Evolutionary conservation across 1,140 invertebrate species (phyloP).

Genomic region (Chrysopa pallens): DNA sequence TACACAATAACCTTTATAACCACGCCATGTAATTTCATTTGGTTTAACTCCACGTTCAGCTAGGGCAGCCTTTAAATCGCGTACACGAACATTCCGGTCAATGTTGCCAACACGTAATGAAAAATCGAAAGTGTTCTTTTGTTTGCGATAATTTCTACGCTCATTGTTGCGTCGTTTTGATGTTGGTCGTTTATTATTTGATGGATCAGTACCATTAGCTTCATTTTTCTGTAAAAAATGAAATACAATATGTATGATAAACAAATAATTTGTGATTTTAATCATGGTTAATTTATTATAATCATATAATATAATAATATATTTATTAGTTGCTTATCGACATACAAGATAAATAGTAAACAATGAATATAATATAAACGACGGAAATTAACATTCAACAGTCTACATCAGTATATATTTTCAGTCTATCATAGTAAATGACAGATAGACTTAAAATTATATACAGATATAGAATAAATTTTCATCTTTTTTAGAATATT

Average conservation of each 20-base stretch:
- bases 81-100: slow-evolving; percentile 33
- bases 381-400: no score
- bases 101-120: slow-evolving; percentile 42
- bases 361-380: no score
- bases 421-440: no score
- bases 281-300: no score
- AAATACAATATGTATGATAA: background rate
- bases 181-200: background rate
- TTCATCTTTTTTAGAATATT: no score
- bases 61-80: slow-evolving; percentile 44
- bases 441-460: no score
- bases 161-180: slow-evolving; percentile 1
- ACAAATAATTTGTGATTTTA: no score
- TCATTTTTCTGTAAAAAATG: background rate
- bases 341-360: no score
- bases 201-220: background rate
- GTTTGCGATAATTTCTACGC: slow-evolving; percentile 7
- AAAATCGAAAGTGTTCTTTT: slow-evolving; percentile 25
- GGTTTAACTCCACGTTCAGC: slow-evolving; percentile 41
- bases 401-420: no score
- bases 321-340: no score
- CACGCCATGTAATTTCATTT: slow-evolving; percentile 44
- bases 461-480: no score
- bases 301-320: no score
- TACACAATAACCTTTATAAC: slow-evolving; percentile 39